Evolutionary conservation across 2,113 vertebrate genomes (phyloP).

Genomic region (Pithys albifrons): DNA sequence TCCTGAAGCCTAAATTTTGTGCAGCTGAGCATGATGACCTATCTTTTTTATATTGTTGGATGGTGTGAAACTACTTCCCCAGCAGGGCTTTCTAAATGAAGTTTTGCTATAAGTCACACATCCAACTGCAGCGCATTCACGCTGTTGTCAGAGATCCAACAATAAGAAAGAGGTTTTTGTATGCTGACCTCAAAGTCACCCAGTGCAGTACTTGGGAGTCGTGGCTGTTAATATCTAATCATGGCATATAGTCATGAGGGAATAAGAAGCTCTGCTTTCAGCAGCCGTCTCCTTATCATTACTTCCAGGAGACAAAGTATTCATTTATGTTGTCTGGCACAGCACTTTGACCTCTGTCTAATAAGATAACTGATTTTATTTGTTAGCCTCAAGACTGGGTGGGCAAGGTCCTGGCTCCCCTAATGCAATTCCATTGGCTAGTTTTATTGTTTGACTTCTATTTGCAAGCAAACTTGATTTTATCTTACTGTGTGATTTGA

Average conservation of each 20-base stretch:
- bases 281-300: background rate
- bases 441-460: background rate
- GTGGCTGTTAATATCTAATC: background rate
- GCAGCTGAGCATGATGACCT: background rate
- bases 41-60: background rate
- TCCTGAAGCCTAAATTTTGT: background rate
- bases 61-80: background rate
- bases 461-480: background rate
- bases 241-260: background rate
- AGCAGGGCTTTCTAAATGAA: background rate
- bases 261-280: background rate
- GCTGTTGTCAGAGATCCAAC: background rate
- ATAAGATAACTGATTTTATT: background rate
- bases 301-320: background rate
- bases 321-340: background rate
- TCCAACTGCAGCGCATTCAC: background rate
- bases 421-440: background rate
- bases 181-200: background rate
- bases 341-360: background rate
- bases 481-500: background rate
- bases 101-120: background rate
- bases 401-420: background rate
- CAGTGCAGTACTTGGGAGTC: background rate
- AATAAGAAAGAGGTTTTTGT: background rate
- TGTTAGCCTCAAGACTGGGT: background rate